These are phyloP conservation scores for Eleutherodactylus coqui DNA, from an alignment of 2,797 vertebrate species.

Conservation along the genomic window DNA sequence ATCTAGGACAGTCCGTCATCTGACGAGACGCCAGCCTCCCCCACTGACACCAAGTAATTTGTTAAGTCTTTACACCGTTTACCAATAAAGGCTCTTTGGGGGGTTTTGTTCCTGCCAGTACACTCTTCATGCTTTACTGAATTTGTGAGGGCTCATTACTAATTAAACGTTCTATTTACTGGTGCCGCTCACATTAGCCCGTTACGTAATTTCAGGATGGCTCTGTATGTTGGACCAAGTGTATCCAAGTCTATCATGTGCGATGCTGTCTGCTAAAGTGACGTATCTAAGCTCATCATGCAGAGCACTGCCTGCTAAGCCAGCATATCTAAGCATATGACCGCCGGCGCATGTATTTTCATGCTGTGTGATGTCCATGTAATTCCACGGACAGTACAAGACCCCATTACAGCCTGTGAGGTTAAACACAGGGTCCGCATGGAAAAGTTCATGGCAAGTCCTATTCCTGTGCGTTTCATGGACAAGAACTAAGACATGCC, in stretches of 20 bases:
- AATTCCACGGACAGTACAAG: no score
- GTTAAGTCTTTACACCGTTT: background rate
- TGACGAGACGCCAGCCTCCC: background rate
- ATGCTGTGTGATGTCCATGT: no score
- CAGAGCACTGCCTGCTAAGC: background rate
- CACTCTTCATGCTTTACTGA: background rate
- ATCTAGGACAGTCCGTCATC: background rate
- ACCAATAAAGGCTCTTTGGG: background rate
- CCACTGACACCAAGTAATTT: background rate
- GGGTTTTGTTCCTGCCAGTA: background rate
- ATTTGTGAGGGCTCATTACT: background rate
- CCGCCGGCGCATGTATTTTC: no score
- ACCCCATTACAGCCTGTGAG: no score
- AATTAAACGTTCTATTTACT: background rate
- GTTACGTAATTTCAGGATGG: background rate
- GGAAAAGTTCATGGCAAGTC: no score
- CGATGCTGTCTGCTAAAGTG: background rate
- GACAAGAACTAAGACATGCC: no score
- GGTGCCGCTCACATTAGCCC: background rate
- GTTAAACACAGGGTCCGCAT: no score
- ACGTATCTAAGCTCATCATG: background rate
- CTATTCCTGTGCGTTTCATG: no score
- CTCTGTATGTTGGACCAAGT: background rate
- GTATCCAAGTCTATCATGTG: background rate
- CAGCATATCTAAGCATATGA: no score